Evolutionary conservation across 2,888 invertebrate species (phyloP).

Genomic region (Macaria liturata): DNA sequence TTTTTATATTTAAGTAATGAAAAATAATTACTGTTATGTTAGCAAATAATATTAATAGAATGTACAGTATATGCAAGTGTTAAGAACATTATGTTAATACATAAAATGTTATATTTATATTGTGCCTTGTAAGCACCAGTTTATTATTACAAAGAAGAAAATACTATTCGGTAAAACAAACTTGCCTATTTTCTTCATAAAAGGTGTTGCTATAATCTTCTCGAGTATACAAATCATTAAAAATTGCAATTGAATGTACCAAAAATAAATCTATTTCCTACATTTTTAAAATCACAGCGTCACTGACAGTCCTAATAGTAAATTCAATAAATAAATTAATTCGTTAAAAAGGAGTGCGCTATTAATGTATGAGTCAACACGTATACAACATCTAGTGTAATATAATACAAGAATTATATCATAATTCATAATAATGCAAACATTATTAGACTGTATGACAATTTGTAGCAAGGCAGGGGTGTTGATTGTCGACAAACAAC

Average conservation of each 20-base stretch:
- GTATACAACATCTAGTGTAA: slow-evolving; percentile 66
- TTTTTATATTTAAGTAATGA: slow-evolving; percentile 49
- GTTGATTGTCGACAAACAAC: slow-evolving; percentile 70
- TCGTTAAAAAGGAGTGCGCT: slow-evolving; percentile 56
- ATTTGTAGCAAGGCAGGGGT: slow-evolving; percentile 64
- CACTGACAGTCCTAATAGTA: slow-evolving; percentile 16
- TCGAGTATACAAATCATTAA: too few species aligned
- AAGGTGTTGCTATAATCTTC: background rate
- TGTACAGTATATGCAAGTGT: slow-evolving; percentile 36
- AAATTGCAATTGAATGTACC: slow-evolving; percentile 26
- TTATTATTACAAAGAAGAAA: slow-evolving; percentile 6
- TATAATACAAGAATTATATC: slow-evolving; percentile 58
- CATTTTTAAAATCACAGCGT: slow-evolving; percentile 68
- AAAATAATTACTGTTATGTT: slow-evolving; percentile 55
- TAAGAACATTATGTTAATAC: slow-evolving; percentile 33
- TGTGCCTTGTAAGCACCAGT: slow-evolving; percentile 50
- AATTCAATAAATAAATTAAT: slow-evolving; percentile 72
- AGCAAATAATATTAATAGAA: slow-evolving; percentile 21
- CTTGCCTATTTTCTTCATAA: background rate
- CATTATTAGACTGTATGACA: slow-evolving; percentile 68
- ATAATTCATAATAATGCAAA: slow-evolving; percentile 55
- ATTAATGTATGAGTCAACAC: slow-evolving; percentile 43
- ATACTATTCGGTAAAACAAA: background rate
- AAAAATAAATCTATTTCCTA: slow-evolving; percentile 63
- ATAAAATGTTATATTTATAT: slow-evolving; percentile 43